Percentiles rank a stretch among this genome's conserved stretches.
Conservation (phyloP, 2,113 vertebrate species). For the Apodemus sylvaticus region DNA sequence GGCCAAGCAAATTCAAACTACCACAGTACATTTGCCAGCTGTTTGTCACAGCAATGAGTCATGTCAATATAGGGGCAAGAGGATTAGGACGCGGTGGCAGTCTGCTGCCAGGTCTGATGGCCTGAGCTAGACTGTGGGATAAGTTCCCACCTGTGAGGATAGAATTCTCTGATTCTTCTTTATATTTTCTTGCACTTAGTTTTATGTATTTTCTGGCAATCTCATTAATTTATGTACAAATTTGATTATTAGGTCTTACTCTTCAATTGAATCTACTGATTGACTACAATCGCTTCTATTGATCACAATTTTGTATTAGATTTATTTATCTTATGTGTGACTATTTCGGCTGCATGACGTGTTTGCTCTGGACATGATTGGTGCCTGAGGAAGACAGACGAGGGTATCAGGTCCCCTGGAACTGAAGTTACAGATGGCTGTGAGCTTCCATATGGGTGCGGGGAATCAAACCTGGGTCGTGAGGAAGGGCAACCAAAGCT, state of each 20-base stretch:
- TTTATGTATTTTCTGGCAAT: background rate
- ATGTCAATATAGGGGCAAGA: background rate
- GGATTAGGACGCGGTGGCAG: background rate
- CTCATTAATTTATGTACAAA: background rate
- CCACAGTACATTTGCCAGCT: too few relatives aligned
- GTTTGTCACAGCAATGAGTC: background rate
- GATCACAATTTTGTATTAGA: background rate
- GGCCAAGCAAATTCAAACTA: too few relatives aligned
- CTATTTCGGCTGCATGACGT: background rate
- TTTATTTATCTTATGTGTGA: background rate
- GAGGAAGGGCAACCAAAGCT: background rate
- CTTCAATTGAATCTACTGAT: background rate
- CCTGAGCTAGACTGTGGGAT: background rate
- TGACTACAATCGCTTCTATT: background rate
- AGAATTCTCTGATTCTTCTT: background rate
- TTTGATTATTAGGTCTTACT: background rate
- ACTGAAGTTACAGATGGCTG: background rate
- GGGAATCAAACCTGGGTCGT: background rate
- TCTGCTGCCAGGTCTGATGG: background rate
- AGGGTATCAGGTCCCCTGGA: background rate
- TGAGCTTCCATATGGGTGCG: background rate
- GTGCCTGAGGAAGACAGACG: background rate
- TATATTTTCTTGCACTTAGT: background rate
- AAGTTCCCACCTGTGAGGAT: background rate
- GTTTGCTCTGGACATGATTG: background rate